phyloP scores from a whole-genome alignment of 2,888 invertebrate species.

The Lucinisca nassula region DNA sequence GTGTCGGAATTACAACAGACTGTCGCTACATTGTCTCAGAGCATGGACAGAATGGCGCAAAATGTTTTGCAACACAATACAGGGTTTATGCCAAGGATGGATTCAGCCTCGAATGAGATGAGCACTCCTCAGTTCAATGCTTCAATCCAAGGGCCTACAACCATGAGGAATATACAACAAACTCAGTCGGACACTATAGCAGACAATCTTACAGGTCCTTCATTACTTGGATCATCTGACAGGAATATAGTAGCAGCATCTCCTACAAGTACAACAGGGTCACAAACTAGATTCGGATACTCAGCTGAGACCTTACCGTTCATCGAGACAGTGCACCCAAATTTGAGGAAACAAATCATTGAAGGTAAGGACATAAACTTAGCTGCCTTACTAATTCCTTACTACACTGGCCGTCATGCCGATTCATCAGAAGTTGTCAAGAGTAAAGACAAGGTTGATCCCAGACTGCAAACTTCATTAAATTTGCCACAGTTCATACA shows the following conservation, averaged over 20 bases:
- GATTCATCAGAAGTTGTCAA: not conserved
- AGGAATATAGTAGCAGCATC: too few species aligned
- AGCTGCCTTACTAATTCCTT: conserved; percentile 13
- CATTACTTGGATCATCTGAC: too few species aligned
- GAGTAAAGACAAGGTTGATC: not conserved
- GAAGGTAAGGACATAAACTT: conserved; percentile 43
- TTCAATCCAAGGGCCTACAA: too few species aligned
- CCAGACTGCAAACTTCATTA: not conserved
- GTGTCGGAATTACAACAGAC: not conserved
- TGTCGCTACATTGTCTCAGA: not conserved
- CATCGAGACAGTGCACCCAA: conserved; percentile 21
- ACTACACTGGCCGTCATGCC: not conserved
- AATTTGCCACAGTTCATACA: conserved; percentile 22
- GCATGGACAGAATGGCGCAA: not conserved
- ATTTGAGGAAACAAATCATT: conserved; percentile 14
- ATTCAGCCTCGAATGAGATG: too few species aligned
- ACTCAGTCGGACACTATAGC: too few species aligned
- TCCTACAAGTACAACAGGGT: too few species aligned
- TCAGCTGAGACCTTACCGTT: conserved; percentile 28
- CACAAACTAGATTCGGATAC: conserved; percentile 16
- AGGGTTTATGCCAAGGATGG: too few species aligned
- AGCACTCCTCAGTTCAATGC: too few species aligned
- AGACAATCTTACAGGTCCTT: too few species aligned
- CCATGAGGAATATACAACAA: too few species aligned
- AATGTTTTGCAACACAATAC: not conserved